phyloP scores from a whole-genome alignment of 1,140 invertebrate genomes.

The Anastrepha obliqua region DNA sequence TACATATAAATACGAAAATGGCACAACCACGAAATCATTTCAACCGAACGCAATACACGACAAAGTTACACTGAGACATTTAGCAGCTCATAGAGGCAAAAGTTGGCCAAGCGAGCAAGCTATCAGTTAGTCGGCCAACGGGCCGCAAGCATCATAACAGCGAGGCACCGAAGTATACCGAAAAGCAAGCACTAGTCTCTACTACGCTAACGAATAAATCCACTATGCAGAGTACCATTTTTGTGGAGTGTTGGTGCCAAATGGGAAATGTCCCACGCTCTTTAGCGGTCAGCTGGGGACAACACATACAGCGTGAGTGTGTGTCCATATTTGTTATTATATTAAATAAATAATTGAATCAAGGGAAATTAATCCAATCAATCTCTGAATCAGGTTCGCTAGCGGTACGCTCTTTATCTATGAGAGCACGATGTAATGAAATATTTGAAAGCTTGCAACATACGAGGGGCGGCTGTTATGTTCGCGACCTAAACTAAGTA shows the following conservation, averaged over 20 bases:
- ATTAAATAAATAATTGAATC: background rate
- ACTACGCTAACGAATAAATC: constrained; percentile 23
- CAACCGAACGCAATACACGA: constrained; percentile 45
- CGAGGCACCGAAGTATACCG: background rate
- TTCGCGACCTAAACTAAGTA: too few relatives aligned
- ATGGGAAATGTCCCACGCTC: background rate
- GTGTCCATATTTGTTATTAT: background rate
- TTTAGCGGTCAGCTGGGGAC: background rate
- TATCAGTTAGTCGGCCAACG: constrained; percentile 38
- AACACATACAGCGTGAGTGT: background rate
- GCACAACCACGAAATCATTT: constrained; percentile 14
- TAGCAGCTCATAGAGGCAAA: constrained; percentile 31
- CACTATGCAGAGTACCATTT: background rate
- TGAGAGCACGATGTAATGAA: background rate
- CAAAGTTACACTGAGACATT: constrained; percentile 32
- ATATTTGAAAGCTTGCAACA: background rate
- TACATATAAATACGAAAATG: background rate
- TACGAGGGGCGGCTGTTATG: background rate
- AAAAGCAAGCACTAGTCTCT: background rate
- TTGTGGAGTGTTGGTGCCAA: background rate
- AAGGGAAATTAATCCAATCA: constrained; percentile 2
- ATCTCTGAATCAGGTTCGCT: background rate
- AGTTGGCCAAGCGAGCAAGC: constrained; percentile 22
- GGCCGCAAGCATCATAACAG: background rate
- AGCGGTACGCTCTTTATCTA: background rate